Conservation (phyloP, 1,140 invertebrate species). For the Drosophila lowei region DNA sequence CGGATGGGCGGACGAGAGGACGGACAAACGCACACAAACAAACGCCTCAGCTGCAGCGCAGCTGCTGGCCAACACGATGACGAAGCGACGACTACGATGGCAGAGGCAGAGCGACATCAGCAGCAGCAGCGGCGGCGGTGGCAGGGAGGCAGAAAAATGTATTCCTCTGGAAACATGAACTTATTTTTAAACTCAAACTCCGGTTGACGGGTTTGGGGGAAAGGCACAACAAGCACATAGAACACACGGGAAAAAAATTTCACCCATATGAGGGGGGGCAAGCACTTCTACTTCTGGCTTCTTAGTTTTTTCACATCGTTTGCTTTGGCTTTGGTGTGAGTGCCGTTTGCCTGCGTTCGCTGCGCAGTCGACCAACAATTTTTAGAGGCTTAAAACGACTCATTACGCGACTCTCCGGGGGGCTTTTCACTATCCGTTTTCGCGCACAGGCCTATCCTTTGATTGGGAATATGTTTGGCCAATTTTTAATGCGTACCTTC, state of each 20-base stretch:
- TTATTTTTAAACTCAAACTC: slow-evolving; percentile 80
- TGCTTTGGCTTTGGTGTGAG: slow-evolving; percentile 69
- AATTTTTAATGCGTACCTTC: slow-evolving; percentile 73
- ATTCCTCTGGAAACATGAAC: slow-evolving; percentile 71
- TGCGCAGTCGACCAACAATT: slow-evolving; percentile 74
- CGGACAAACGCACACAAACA: slow-evolving; percentile 47
- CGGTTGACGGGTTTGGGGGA: slow-evolving; percentile 60
- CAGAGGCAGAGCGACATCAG: slow-evolving; percentile 5
- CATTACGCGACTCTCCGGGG: slow-evolving; percentile 30
- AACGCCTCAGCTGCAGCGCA: slow-evolving; percentile 61
- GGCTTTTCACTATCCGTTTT: slow-evolving; percentile 27
- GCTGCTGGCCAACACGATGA: slow-evolving; percentile 64
- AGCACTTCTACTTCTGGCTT: slow-evolving; percentile 67
- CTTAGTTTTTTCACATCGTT: slow-evolving; percentile 67
- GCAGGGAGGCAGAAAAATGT: slow-evolving; percentile 46
- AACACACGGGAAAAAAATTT: slow-evolving; percentile 69
- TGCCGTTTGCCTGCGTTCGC: slow-evolving; percentile 22
- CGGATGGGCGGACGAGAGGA: slow-evolving; percentile 25
- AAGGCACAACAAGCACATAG: slow-evolving; percentile 43
- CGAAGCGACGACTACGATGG: slow-evolving; percentile 49
- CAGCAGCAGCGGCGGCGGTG: neutral
- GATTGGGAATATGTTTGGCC: slow-evolving; percentile 28
- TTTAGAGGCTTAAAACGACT: slow-evolving; percentile 40
- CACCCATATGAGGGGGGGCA: slow-evolving; percentile 68
- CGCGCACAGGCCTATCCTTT: slow-evolving; percentile 12